phyloP scores from a whole-genome alignment of 2,888 invertebrate species.

The Metellina segmentata region DNA sequence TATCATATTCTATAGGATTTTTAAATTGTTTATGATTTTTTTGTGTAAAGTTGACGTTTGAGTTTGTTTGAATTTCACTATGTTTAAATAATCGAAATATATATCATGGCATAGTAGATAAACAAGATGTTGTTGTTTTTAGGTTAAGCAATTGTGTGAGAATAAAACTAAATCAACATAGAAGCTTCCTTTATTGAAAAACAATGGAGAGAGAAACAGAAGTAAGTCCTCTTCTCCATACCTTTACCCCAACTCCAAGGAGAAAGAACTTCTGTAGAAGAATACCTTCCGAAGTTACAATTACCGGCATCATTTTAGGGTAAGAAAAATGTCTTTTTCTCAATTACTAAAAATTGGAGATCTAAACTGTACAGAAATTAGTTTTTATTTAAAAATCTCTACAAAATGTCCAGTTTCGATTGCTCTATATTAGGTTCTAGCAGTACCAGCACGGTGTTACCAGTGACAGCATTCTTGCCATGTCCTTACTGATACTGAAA shows the following conservation, averaged over 20 bases:
- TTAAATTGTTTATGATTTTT: too few species aligned
- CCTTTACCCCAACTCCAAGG: background rate
- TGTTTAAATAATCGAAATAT: too few species aligned
- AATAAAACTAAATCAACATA: background rate
- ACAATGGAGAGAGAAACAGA: slow-evolving; percentile 49
- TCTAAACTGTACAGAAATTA: too few species aligned
- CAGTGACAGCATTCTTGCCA: too few species aligned
- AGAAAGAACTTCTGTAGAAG: slow-evolving; percentile 23
- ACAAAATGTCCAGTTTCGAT: background rate
- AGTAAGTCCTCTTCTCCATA: slow-evolving; percentile 52
- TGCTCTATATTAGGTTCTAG: too few species aligned
- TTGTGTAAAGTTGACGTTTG: too few species aligned
- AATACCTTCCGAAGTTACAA: slow-evolving; percentile 49
- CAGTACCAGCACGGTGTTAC: too few species aligned
- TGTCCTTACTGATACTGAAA: too few species aligned
- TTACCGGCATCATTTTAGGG: slow-evolving; percentile 53
- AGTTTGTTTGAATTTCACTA: too few species aligned
- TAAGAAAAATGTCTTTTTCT: background rate
- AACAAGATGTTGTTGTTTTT: background rate
- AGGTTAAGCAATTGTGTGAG: background rate
- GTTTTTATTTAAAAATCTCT: background rate
- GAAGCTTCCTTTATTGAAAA: background rate
- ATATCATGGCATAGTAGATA: background rate
- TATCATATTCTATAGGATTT: too few species aligned
- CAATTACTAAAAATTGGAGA: too few species aligned